Base-by-base conservation (phyloP, 23 tunicate genomes). In the Trididemnum clinides region DNA sequence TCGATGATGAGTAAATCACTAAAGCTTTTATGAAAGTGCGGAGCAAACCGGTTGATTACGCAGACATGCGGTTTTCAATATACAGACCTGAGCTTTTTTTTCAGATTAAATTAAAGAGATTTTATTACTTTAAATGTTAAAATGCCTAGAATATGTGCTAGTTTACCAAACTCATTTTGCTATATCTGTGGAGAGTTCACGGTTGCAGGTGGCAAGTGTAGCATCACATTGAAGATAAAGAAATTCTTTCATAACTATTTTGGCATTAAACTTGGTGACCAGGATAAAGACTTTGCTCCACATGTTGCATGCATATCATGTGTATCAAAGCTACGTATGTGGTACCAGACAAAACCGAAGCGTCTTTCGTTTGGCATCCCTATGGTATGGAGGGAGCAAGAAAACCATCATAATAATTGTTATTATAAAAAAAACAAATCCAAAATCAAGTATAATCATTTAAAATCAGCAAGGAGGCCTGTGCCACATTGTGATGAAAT, bases 301-400 rank as follows among this genome's bases (percentile, higher is more conserved):
- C 66, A 78, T 51, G 66, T 51, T 78, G 37, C 66, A 50, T 78
- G 83, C 38, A 78, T 27, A 78, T 50, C 83, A 28, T 78, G 83
- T 51, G 20, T 18, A 50, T 25, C 66, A 51, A 51, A 51, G 83
- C 65, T 78, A 51, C 36, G 66, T 50, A 51, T 50, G 66, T 78
- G 83, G 83, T 51, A 50, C 66, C 22, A 50, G 22, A 51, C 12
- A 78, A 78, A 78, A 78, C 83, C 25, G 34, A 78, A 78, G 38
- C 26, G 83, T 37, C 66, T 78, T 51, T 66, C 65, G 23, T 78
- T 51, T 51, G 66, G 38, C 36, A 66, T 78, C 20, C 36, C 83
- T 2, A 78, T 78, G 83, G 36, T 78, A 78, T 51, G 66, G 83
- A 51, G 83, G 65, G 83, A 51, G 83, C 83, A 78, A 78, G 66